Percentiles rank a stretch among this genome's conserved stretches.
These are phyloP conservation scores for Rhyzopertha dominica DNA, from an alignment of 1,140 invertebrate species.

Conservation along the genomic window DNA sequence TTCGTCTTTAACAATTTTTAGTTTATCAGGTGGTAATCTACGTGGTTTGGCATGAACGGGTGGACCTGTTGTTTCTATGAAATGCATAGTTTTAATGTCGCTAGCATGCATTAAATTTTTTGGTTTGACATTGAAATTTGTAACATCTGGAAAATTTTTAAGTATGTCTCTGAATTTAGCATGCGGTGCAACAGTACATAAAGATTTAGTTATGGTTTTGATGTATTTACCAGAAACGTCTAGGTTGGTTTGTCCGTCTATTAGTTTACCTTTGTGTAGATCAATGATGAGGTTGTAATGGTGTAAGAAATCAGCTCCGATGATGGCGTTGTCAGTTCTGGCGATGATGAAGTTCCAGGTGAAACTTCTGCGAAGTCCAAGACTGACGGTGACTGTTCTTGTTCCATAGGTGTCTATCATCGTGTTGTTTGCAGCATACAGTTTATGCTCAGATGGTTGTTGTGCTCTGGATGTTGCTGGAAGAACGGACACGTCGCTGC, in stretches of 20 bases:
- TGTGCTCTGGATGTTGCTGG: not conserved
- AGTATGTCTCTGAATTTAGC: not conserved
- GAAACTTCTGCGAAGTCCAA: conserved; percentile 10
- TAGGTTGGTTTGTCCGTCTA: conserved; percentile 13
- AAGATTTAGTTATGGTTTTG: not conserved
- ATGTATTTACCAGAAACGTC: not conserved
- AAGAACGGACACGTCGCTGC: not conserved
- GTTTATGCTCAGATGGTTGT: not conserved
- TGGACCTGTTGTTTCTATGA: conserved; percentile 25
- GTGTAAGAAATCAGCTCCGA: conserved; percentile 20
- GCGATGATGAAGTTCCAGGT: conserved; percentile 19
- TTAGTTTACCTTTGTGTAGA: conserved; percentile 9
- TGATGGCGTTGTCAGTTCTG: conserved; percentile 14
- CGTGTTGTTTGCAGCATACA: conserved; percentile 4
- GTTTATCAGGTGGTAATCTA: conserved; percentile 24
- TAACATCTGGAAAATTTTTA: not conserved
- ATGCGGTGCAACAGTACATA: not conserved
- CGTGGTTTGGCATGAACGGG: conserved; percentile 26
- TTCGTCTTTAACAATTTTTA: conserved; percentile 21
- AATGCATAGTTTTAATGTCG: conserved; percentile 10
- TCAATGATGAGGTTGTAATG: conserved; percentile 19
- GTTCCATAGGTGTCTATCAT: not conserved
- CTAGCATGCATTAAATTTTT: conserved; percentile 16
- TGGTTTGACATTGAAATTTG: too few species aligned
- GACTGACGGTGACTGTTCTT: not conserved